These are phyloP conservation scores for Aporophyla lueneburgensis DNA, from an alignment of 2,888 invertebrate genomes.

Conservation along the genomic window DNA sequence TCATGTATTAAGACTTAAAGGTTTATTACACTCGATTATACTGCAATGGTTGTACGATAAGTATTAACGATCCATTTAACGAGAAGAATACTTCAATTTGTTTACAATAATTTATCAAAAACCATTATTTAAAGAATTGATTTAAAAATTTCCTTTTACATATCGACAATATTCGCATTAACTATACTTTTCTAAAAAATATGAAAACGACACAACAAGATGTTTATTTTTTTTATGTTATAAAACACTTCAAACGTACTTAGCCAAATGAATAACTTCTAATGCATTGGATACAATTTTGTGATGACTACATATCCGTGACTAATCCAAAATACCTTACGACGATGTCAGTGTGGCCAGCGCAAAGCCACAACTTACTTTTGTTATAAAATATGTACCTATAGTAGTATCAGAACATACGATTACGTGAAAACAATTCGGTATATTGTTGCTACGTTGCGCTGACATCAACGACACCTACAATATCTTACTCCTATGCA, in stretches of 20 bases:
- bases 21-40: slow-evolving; percentile 85
- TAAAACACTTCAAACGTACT: slow-evolving; percentile 84
- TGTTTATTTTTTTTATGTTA: slow-evolving; percentile 81
- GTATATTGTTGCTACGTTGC: slow-evolving; percentile 56
- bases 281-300: slow-evolving; percentile 85
- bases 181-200: slow-evolving; percentile 86
- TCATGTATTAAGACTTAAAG: slow-evolving; percentile 80
- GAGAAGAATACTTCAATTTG: slow-evolving; percentile 84
- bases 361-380: slow-evolving; percentile 56
- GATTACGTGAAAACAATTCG: slow-evolving; percentile 59
- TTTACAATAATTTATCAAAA: slow-evolving; percentile 87
- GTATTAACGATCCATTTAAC: slow-evolving; percentile 85
- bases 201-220: slow-evolving; percentile 89
- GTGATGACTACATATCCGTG: slow-evolving; percentile 88
- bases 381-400: slow-evolving; percentile 60
- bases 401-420: slow-evolving; percentile 56
- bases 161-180: slow-evolving; percentile 84
- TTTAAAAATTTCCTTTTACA: slow-evolving; percentile 80
- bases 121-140: slow-evolving; percentile 77
- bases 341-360: slow-evolving; percentile 74
- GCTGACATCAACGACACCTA: slow-evolving; percentile 72
- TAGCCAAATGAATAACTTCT: slow-evolving; percentile 84
- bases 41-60: slow-evolving; percentile 86
- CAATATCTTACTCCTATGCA: slow-evolving; percentile 79
- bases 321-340: slow-evolving; percentile 85